Percentiles rank a stretch among this genome's conserved stretches.
Evolutionary conservation across 2,797 vertebrate species (phyloP).

Genomic region (Pteronotus mesoamericanus): DNA sequence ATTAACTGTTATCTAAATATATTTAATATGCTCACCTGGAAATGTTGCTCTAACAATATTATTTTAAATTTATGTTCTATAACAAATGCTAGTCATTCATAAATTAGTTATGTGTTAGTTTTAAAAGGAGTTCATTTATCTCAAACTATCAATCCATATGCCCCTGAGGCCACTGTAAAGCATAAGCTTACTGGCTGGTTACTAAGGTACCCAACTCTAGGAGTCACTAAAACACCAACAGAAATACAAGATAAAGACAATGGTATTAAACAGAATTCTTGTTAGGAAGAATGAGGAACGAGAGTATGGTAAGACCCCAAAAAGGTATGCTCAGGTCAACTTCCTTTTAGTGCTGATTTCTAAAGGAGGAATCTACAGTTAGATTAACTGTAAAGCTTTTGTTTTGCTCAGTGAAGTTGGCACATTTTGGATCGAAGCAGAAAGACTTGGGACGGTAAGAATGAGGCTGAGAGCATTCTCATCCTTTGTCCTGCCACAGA

Average conservation of each 20-base stretch:
- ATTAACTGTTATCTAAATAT: background rate
- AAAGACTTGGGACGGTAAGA: background rate
- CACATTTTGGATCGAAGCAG: background rate
- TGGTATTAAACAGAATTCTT: background rate
- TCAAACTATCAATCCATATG: constrained; percentile 5
- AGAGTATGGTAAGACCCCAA: background rate
- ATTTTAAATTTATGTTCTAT: constrained; percentile 15
- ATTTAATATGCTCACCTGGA: constrained; percentile 10
- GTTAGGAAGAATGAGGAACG: background rate
- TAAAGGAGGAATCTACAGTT: background rate
- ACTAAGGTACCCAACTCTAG: background rate
- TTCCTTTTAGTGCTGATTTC: background rate
- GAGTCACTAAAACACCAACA: background rate
- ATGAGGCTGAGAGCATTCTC: background rate
- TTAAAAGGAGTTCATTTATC: background rate
- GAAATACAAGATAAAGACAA: background rate
- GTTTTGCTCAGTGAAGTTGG: background rate
- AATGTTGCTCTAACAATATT: constrained; percentile 15
- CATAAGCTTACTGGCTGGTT: background rate
- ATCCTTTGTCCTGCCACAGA: background rate
- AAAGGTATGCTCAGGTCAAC: background rate
- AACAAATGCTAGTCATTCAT: background rate
- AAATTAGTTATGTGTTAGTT: constrained; percentile 23
- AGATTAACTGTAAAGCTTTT: background rate
- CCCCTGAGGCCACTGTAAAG: background rate